Base-by-base conservation (phyloP, 2,888 invertebrate species). In the Melipona beecheii region DNA sequence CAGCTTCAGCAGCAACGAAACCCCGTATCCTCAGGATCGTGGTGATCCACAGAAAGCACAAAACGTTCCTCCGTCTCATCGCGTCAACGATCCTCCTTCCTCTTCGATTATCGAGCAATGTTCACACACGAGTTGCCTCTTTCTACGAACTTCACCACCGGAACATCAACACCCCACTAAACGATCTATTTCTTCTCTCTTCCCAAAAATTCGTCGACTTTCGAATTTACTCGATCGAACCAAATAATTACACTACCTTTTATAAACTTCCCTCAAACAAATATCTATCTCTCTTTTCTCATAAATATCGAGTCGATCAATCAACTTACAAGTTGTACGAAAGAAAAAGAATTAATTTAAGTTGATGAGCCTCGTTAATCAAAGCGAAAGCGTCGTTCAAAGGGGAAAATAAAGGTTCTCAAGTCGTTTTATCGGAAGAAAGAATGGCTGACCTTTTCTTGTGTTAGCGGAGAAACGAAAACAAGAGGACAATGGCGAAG, bases 1-100 rank as follows among this genome's bases (percentile, higher is more conserved):
- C 93, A n/a, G 91, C 93, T 60, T 93, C 93, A 13, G 91, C 93
- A 15, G 82, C 70, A 52, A 86, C 90, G 50, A 87, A 78, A 64
- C 81, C 84, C 58, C 75, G 86, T 36, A 85, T 75, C 64, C 86
- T 83, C 56, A 92, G 74, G 79, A 91, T 36, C 77, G 92, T 78
- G 36, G 88, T 79, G 81, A 88, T 84, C 90, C 91, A 91, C 79
- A 91, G 83, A 73, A 92, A 87, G 56, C 90, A 90, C 90, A 89
- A 76, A 50, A 87, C 68, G 56, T 86, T 83, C 84, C 83, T 90
- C 78, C 87, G 90, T 84, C 87, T 91, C 93, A 93, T 93, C 58
- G 68, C 91, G 85, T n/a, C 73, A n/a, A 11, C 52, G 54, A 58
- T 74, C 17, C 27, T 60, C 43, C 31, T 50, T 78, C 60, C 43